These are phyloP conservation scores for Drosophila nr. perissopoda DNA, from an alignment of 2,888 invertebrate species.

Conservation along the genomic window DNA sequence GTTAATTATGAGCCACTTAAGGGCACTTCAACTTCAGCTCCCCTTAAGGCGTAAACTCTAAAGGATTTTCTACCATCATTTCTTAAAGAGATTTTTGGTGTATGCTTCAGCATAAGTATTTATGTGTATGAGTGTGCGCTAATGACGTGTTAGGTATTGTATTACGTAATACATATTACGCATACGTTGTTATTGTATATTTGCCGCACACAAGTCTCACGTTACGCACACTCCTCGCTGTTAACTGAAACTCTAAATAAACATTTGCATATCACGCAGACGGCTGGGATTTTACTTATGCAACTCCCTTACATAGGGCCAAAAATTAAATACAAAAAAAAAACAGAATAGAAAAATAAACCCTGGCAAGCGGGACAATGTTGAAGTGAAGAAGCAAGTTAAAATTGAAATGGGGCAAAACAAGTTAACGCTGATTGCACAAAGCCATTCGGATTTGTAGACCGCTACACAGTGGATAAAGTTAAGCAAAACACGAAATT, in stretches of 20 bases:
- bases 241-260: conserved; percentile 64
- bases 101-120: background rate
- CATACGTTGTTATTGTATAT: conserved; percentile 28
- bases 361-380: conserved; percentile 14
- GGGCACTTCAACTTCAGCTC: conserved; percentile 23
- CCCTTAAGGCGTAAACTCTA: background rate
- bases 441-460: conserved; percentile 77
- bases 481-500: conserved; percentile 72
- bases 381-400: conserved; percentile 17
- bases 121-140: conserved; percentile 11
- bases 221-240: conserved; percentile 26
- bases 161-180: conserved; percentile 45
- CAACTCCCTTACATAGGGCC: background rate
- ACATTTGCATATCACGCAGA: conserved; percentile 72
- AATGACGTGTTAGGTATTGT: conserved; percentile 58
- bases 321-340: background rate
- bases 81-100: background rate
- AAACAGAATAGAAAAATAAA: conserved; percentile 1
- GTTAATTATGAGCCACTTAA: conserved; percentile 40
- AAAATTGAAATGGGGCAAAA: conserved; percentile 75
- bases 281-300: conserved; percentile 50
- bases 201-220: background rate
- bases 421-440: conserved; percentile 80
- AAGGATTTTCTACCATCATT: background rate
- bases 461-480: conserved; percentile 63